Conservation (phyloP, 2,113 vertebrate genomes). For the Cebus imitator region DNA sequence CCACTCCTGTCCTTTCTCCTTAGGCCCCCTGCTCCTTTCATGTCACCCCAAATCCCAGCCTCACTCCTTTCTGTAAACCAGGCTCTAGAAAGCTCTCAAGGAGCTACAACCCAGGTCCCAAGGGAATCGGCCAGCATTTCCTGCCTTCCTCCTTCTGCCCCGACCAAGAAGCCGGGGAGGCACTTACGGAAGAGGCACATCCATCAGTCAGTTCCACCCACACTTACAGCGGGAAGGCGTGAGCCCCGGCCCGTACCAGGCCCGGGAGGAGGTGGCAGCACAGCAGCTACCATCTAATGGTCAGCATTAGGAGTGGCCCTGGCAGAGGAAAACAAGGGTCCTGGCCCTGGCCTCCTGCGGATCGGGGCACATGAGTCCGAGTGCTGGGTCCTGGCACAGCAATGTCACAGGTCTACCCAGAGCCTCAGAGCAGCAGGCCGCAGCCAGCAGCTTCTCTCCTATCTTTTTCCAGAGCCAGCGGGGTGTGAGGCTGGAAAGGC, state of each 20-base stretch:
- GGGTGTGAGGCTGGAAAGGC: slow-evolving; percentile 24
- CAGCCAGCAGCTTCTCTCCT: slow-evolving; percentile 24
- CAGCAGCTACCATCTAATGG: not conserved
- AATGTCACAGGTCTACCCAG: not conserved
- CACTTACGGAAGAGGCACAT: slow-evolving; percentile 18
- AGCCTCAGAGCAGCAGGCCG: not conserved
- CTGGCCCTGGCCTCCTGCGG: not conserved
- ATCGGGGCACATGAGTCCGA: not conserved
- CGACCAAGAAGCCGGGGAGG: not conserved
- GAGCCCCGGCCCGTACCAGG: not conserved
- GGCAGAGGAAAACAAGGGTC: not conserved
- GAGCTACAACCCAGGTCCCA: slow-evolving; percentile 4
- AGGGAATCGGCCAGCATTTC: slow-evolving; percentile 5
- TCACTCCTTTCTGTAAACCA: slow-evolving; percentile 28
- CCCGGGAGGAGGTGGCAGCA: not conserved
- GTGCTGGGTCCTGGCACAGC: not conserved
- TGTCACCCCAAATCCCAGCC: not conserved
- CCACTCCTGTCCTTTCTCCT: not conserved
- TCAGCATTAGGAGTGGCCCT: not conserved
- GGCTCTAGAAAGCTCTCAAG: slow-evolving; percentile 31
- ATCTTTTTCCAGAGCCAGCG: slow-evolving; percentile 20
- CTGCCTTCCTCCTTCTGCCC: slow-evolving; percentile 48
- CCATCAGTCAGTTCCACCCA: slow-evolving; percentile 1
- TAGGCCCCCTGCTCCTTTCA: not conserved
- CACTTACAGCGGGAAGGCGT: not conserved